Conservation (phyloP, 2,113 vertebrate genomes). For the Caretta caretta region DNA sequence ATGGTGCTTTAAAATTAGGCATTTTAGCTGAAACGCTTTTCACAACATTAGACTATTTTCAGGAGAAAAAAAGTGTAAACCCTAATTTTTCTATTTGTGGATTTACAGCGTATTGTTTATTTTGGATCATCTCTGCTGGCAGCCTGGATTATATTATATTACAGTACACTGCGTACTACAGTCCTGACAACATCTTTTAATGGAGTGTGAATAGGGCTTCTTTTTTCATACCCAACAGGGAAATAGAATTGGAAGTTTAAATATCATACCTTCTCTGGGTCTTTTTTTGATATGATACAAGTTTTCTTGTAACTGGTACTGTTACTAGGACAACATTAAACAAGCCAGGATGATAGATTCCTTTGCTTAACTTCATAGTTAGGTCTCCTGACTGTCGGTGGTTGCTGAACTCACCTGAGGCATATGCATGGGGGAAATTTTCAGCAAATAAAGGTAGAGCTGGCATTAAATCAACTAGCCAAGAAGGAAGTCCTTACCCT, state of each 20-base stretch:
- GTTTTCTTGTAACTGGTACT: neutral
- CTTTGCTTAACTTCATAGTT: neutral
- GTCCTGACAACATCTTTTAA: conserved; percentile 41
- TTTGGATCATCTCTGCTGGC: conserved; percentile 49
- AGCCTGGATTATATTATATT: neutral
- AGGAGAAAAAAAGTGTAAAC: neutral
- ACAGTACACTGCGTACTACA: neutral
- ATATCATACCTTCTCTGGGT: neutral
- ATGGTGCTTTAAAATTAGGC: neutral
- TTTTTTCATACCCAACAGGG: neutral
- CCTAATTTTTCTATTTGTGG: conserved; percentile 48
- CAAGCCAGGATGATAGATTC: neutral
- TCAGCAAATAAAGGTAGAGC: neutral
- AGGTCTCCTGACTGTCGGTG: neutral
- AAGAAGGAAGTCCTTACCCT: neutral
- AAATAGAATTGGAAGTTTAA: conserved; percentile 6
- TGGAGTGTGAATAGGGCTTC: conserved; percentile 28
- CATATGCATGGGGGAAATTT: neutral
- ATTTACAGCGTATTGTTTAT: conserved; percentile 29
- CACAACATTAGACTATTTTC: neutral
- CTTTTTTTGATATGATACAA: neutral
- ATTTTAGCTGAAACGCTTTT: too few relatives aligned
- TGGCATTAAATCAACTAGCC: neutral
- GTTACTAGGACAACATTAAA: neutral
- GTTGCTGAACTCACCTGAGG: neutral